These are phyloP conservation scores for Caenorhabditis wallacei DNA, from an alignment of 2,888 invertebrate genomes.

Conservation along the genomic window DNA sequence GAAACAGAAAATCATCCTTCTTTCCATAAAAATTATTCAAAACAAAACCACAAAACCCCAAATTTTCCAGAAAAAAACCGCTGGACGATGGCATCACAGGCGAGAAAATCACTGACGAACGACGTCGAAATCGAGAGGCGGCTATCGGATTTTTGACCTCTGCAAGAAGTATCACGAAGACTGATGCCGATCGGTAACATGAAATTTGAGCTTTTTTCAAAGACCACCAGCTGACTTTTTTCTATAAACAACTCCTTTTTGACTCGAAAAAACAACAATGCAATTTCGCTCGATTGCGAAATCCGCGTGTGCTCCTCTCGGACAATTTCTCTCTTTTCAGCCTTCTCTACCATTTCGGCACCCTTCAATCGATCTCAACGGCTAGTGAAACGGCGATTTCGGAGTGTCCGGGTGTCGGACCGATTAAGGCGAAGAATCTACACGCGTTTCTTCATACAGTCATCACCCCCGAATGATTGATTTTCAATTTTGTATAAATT, in stretches of 20 bases:
- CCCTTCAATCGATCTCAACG: constrained; percentile 72
- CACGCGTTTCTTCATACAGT: constrained; percentile 71
- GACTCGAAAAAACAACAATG: not conserved
- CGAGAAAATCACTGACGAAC: constrained; percentile 51
- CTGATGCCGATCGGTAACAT: constrained; percentile 78
- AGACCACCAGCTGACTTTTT: constrained; percentile 4
- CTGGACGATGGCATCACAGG: constrained; percentile 41
- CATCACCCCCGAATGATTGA: constrained; percentile 22
- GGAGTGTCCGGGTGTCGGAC: constrained; percentile 80
- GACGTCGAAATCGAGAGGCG: constrained; percentile 67
- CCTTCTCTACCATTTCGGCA: constrained; percentile 78
- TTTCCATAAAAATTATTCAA: not conserved
- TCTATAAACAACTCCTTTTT: not conserved
- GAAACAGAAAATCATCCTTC: too few species aligned
- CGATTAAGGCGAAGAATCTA: constrained; percentile 78
- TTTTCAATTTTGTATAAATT: constrained; percentile 32
- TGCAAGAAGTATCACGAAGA: constrained; percentile 77
- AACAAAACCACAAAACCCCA: not conserved
- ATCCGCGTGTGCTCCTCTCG: constrained; percentile 19
- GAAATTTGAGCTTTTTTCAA: constrained; percentile 33
- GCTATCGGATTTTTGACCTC: constrained; percentile 79
- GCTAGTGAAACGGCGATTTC: constrained; percentile 75
- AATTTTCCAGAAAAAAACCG: constrained; percentile 54
- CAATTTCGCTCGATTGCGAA: constrained; percentile 2
- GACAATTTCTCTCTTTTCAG: constrained; percentile 47